Base-by-base conservation (phyloP, 1,140 invertebrate species). In the Linepithema humile region DNA sequence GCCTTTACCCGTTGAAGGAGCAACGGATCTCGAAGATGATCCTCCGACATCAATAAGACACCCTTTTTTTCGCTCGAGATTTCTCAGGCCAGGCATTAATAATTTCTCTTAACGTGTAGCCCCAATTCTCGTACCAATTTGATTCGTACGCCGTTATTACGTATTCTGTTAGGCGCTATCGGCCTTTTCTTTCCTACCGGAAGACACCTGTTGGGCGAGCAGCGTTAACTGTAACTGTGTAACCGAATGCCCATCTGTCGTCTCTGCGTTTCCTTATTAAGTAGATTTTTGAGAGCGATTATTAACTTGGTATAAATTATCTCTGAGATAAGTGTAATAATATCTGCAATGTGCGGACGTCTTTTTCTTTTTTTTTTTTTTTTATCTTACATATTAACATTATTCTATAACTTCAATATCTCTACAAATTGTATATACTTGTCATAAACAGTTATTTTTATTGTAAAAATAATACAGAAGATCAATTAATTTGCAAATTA, bases 131-230 rank as follows among this genome's bases (percentile, higher is more conserved):
- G 7, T 65, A 6, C 29, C 65, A 43, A 64, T 83, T 74, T 29
- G 32, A 67, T 23, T 77, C 45, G 26, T 67, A 26, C 43, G 60
- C 60, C 74, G 62, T 82, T 69, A 80, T 65, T 73, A 59, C 38
- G 40, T 53, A 26, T 43, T 69, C 59, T 84, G 75, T 50, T 59
- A 50, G 23, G 64, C 20, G 40, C 23, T 48, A 17, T 43, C 43
- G 26, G 23, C 48, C 12, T 43, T 43, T 62, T 59, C 40, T 53
- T 55, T 53, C 32, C 45, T 6, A 85, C 90, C 91, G 93, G 92
- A 93, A 93, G 90, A 94, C 94, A 94, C 94, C 94, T 94, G 94
- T 94, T 94, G 92, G 60, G 83, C 67, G 50, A 29, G 64, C 72
- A 64, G 72, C 85, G 40, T 55, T 89, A 90, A 91, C 87, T 88